Evolutionary conservation across 2,888 invertebrate species (phyloP).

Genomic region (Rambutsinella grinnellia): DNA sequence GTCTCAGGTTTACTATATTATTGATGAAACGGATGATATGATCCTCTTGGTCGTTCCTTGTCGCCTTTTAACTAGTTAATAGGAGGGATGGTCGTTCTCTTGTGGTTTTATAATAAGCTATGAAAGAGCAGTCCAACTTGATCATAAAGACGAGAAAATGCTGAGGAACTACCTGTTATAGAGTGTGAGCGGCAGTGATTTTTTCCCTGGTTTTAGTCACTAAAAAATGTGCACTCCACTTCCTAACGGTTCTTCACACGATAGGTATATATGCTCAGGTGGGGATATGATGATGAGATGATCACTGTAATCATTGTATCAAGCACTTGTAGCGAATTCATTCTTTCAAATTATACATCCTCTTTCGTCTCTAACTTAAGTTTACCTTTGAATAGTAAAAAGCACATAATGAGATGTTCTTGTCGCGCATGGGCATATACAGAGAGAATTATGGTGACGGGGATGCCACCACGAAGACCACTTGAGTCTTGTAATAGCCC

Average conservation of each 20-base stretch:
- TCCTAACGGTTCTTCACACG: conserved; percentile 47
- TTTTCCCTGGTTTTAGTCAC: conserved; percentile 45
- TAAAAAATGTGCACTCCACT: conserved; percentile 49
- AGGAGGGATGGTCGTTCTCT: conserved; percentile 8
- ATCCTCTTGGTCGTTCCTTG: neutral
- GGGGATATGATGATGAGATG: neutral
- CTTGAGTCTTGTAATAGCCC: no score
- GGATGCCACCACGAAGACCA: no score
- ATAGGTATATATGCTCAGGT: conserved; percentile 16
- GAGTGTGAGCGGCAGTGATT: conserved; percentile 38
- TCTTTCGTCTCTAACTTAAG: no score
- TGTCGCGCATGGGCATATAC: no score
- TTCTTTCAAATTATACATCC: neutral
- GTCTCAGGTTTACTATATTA: neutral
- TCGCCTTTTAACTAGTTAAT: conserved; percentile 28
- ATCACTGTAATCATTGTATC: neutral
- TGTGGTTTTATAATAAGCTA: neutral
- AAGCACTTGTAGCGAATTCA: neutral
- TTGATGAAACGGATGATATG: neutral
- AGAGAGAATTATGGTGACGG: no score
- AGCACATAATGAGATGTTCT: no score
- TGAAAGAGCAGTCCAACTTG: conserved; percentile 50
- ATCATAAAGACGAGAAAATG: conserved; percentile 39
- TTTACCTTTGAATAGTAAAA: no score
- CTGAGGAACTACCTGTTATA: conserved; percentile 44